Conservation (phyloP, 1,140 invertebrate species). For the Pentalonia nigronervosa region DNA sequence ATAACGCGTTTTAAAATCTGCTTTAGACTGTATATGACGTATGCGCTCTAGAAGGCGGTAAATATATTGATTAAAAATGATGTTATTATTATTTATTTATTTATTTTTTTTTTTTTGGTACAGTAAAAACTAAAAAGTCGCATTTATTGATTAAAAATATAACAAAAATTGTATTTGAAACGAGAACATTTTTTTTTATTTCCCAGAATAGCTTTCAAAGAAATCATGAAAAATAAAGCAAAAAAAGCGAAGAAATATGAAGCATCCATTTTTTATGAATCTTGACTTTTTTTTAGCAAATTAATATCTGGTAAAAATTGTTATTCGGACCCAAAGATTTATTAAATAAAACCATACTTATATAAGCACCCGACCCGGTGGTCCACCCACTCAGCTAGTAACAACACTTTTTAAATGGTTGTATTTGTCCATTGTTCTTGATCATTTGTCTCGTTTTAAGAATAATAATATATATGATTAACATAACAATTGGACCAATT, state of each 20-base stretch:
- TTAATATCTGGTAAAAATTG: background rate
- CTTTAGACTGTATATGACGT: background rate
- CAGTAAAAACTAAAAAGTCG: background rate
- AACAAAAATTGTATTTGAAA: background rate
- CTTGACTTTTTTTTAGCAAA: slow-evolving; percentile 10
- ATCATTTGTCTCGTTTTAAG: background rate
- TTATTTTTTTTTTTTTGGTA: background rate
- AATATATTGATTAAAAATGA: background rate
- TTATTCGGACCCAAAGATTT: background rate
- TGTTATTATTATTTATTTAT: background rate
- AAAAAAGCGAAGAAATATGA: background rate
- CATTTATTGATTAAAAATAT: background rate
- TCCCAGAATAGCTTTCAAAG: background rate
- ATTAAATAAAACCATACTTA: background rate
- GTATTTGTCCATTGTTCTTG: background rate
- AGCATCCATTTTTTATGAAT: background rate
- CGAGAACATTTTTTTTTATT: background rate
- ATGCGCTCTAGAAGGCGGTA: background rate
- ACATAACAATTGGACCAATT: background rate
- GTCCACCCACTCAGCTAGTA: background rate
- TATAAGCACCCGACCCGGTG: background rate
- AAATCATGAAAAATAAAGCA: background rate
- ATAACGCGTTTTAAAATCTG: background rate
- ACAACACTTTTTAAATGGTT: background rate
- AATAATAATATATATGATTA: background rate